phyloP scores from a whole-genome alignment of 2,888 invertebrate species.

The Maniola hyperantus region DNA sequence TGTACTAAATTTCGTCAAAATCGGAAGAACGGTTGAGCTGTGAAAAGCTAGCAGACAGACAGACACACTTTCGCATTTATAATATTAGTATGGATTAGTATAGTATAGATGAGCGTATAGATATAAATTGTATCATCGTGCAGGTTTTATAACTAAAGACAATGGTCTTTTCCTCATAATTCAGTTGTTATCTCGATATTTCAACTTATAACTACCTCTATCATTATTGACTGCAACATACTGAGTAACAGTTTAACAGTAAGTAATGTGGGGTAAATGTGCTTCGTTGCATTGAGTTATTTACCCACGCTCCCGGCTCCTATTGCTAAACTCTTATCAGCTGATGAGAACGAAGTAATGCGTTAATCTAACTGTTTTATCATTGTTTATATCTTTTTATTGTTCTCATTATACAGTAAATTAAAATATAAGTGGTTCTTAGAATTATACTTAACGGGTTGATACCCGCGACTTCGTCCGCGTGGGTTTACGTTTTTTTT shows the following conservation, averaged over 20 bases:
- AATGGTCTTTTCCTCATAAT: neutral
- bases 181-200: neutral
- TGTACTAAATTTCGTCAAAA: no score
- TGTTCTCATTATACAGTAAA: neutral
- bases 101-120: no score
- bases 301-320: slow-evolving; percentile 29
- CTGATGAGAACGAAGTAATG: slow-evolving; percentile 10
- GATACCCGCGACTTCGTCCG: no score
- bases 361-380: slow-evolving; percentile 10
- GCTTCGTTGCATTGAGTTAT: slow-evolving; percentile 25
- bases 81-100: no score
- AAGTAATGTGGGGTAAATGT: slow-evolving; percentile 24
- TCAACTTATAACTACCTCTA: no score
- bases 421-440: neutral
- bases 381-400: slow-evolving; percentile 3
- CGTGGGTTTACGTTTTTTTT: no score
- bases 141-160: no score
- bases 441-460: no score
- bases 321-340: slow-evolving; percentile 23
- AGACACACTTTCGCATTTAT: no score
- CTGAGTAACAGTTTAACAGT: slow-evolving; percentile 25
- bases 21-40: no score
- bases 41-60: no score
- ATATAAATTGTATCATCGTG: no score
- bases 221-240: slow-evolving; percentile 1